Evolutionary conservation across 2,113 vertebrate genomes (phyloP).

Genomic region (Pluvianellus socialis): DNA sequence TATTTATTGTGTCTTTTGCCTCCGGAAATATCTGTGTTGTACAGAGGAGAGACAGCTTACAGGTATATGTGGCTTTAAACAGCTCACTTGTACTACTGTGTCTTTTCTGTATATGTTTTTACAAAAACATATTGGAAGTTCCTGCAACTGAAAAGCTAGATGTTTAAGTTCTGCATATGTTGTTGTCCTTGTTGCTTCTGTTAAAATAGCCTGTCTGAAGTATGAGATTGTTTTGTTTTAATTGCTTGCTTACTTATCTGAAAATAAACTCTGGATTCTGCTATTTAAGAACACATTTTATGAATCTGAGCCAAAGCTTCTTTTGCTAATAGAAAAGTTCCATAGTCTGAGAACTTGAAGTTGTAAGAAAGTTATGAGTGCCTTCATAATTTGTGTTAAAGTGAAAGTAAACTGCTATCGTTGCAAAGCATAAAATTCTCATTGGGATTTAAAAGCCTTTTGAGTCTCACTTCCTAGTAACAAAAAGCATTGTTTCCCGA

Average conservation of each 20-base stretch:
- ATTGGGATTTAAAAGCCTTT: neutral
- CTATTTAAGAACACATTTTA: neutral
- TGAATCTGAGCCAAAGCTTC: neutral
- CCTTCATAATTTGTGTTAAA: neutral
- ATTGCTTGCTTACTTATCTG: neutral
- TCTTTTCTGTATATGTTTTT: neutral
- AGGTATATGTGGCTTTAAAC: constrained; percentile 75
- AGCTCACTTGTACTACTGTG: neutral
- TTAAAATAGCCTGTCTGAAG: neutral
- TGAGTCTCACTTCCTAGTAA: neutral
- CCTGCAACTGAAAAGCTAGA: neutral
- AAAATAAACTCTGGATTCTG: neutral
- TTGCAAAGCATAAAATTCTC: neutral
- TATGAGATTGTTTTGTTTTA: neutral
- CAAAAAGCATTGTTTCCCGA: neutral
- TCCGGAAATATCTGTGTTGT: constrained; percentile 79
- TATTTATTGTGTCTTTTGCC: constrained; percentile 81
- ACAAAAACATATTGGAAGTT: neutral
- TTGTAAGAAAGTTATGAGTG: neutral
- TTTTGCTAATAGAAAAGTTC: neutral
- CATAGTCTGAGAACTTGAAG: neutral
- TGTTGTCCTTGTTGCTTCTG: neutral
- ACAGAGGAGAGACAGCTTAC: constrained; percentile 81
- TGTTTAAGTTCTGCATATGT: neutral
- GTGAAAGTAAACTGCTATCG: neutral